Base-by-base conservation (phyloP, 2,888 invertebrate species). In the Morinoia aosen region DNA sequence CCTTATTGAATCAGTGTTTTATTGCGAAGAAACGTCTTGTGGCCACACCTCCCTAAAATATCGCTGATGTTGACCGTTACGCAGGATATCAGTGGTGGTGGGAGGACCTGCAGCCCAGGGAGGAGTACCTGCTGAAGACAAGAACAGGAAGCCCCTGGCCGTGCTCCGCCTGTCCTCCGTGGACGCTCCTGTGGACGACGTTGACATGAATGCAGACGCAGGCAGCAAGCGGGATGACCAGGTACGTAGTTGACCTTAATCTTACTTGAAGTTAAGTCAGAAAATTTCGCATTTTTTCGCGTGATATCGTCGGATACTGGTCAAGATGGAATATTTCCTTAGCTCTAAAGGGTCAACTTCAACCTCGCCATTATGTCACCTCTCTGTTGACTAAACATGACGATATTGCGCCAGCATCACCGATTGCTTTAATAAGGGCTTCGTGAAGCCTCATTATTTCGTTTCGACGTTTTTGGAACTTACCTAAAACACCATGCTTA, bases 141-240 rank as follows among this genome's bases (percentile, higher is more conserved):
- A 96, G 95, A 96, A 96, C 95, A 94, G 96, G 91, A 96, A 96
- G 58, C 96, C 96, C 11, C 88, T 96, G 88, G 96, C 96, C n/a
- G 96, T 96, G 33, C 95, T 96, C 88, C 94, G 96, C n/a, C 95
- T 96, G 33, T 96, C 96, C 11, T 96, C 96, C 58, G 96, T 96
- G 25, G 96, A 96, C 48, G 96, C 96, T n/a, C 96, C 96, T 57
- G 96, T 91, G 14, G 96, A 96, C 94, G 96, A 96, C 91, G 96
- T 96, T 40, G 96, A 96, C 40, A 96, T 96, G 96, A 96, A 96
- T 95, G 96, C 95, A 12, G 96, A 96, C n/a, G 96, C 96, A 11
- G 96, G 96, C 76, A 96, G 96, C 95, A 96, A 96, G 91, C 95
- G 96, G 48, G 96, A 96, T 39, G 96, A 96, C 40, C 96, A 96